A percentile compares a stretch with the other conserved stretches of the same genome.
Conservation (phyloP, 2,113 vertebrate genomes). For the Diphyllodes magnificus region DNA sequence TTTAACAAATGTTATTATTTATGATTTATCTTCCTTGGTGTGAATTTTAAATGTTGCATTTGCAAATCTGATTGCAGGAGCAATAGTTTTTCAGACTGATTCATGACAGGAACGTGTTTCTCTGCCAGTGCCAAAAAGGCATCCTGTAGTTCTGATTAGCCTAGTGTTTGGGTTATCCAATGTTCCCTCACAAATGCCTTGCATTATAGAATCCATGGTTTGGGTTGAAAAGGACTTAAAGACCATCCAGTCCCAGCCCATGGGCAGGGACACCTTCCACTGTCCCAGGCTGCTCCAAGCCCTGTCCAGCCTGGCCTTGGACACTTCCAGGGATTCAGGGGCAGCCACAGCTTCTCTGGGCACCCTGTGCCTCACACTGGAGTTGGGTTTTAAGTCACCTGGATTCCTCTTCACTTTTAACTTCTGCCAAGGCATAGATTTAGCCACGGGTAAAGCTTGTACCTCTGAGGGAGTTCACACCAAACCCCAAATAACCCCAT, state of each 20-base stretch:
- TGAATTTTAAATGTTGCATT: background rate
- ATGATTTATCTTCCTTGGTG: background rate
- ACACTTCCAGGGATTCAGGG: background rate
- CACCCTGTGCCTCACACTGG: background rate
- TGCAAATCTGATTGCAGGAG: background rate
- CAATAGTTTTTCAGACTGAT: background rate
- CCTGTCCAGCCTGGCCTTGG: background rate
- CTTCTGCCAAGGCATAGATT: fast-evolving
- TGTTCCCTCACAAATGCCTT: background rate
- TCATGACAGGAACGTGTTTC: background rate
- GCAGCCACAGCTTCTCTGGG: background rate
- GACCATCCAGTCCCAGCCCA: background rate
- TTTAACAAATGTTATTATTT: background rate
- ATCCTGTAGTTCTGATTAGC: background rate
- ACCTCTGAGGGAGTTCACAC: background rate
- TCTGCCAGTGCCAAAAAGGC: background rate
- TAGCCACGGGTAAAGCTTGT: background rate
- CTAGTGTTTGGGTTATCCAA: background rate
- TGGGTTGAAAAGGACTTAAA: background rate
- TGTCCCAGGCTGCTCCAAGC: background rate
- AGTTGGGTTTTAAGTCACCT: background rate
- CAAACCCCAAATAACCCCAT: background rate
- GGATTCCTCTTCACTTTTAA: background rate
- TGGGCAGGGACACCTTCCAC: background rate
- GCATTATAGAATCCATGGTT: background rate